Conservation (phyloP, 2,888 invertebrate species). For the Conomelus anceps region DNA sequence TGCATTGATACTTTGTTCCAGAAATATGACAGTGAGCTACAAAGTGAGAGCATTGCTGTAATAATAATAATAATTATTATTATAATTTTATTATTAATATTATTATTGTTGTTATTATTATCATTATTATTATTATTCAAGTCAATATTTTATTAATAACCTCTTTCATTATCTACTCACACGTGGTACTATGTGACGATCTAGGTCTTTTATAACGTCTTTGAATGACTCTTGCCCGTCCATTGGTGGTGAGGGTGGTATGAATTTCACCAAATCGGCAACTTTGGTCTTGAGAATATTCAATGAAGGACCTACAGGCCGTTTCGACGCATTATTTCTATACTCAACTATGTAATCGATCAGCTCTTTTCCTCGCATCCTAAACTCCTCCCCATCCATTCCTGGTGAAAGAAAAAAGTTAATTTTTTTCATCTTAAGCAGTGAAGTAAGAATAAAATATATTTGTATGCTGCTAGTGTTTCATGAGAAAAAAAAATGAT, state of each 20-base stretch:
- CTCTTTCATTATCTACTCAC: conserved; percentile 44
- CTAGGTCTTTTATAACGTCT: conserved; percentile 46
- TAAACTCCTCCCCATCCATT: conserved; percentile 46
- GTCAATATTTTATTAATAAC: conserved; percentile 33
- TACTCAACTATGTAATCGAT: conserved; percentile 49
- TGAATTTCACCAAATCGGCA: conserved; percentile 44
- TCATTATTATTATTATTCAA: too few species aligned
- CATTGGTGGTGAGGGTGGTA: conserved; percentile 45
- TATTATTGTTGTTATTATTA: too few species aligned
- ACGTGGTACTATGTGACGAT: conserved; percentile 44
- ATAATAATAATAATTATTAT: too few species aligned
- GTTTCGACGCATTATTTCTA: conserved; percentile 42
- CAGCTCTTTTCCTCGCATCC: conserved; percentile 45
- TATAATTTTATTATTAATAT: too few species aligned
- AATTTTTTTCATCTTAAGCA: too few species aligned
- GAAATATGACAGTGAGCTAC: too few species aligned
- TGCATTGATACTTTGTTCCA: too few species aligned
- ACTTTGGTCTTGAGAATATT: conserved; percentile 38
- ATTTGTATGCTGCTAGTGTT: too few species aligned
- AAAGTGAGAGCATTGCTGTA: too few species aligned
- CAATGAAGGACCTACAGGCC: conserved; percentile 46
- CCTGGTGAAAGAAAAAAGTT: background rate
- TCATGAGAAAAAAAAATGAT: too few species aligned
- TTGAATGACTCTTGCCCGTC: conserved; percentile 45
- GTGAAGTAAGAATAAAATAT: too few species aligned